Percentiles rank a stretch among this genome's conserved stretches.
These are phyloP conservation scores for Pollenia amentaria DNA, from an alignment of 2,888 invertebrate species.

Conservation along the genomic window DNA sequence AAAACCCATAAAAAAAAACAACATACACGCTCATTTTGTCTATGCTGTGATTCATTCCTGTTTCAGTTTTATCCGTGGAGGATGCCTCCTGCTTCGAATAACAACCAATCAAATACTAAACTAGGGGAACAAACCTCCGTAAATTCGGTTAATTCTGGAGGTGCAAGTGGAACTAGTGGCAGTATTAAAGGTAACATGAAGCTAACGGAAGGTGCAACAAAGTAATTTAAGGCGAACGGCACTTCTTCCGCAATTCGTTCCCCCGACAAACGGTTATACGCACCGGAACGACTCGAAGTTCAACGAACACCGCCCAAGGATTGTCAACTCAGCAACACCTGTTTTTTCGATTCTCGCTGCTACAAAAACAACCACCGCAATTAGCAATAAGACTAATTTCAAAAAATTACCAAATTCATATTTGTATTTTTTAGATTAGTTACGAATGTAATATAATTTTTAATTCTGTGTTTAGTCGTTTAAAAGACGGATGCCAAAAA, in stretches of 20 bases:
- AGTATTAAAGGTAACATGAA: constrained; percentile 75
- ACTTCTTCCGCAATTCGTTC: constrained; percentile 54
- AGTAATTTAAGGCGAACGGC: constrained; percentile 45
- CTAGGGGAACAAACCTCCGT: constrained; percentile 82
- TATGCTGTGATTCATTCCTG: constrained; percentile 78
- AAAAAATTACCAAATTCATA: too few species aligned
- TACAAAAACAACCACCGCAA: too few species aligned
- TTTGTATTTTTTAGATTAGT: too few species aligned
- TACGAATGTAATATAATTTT: too few species aligned
- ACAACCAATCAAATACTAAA: constrained; percentile 75
- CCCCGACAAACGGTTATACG: too few species aligned
- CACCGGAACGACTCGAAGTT: too few species aligned
- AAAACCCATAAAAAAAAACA: constrained; percentile 52
- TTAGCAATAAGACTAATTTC: too few species aligned
- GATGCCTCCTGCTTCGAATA: constrained; percentile 80
- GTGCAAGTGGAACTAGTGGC: constrained; percentile 76
- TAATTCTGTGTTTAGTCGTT: too few species aligned
- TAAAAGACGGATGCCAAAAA: too few species aligned
- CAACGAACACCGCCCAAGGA: too few species aligned
- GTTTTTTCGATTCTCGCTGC: too few species aligned
- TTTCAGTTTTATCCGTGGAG: constrained; percentile 79
- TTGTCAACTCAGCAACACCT: too few species aligned
- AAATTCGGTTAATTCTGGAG: constrained; percentile 78
- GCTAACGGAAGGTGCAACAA: constrained; percentile 75
- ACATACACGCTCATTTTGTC: constrained; percentile 74